These are phyloP conservation scores for Orbicella faveolata DNA, from an alignment of 64 coral and sea anemone genomes.

Conservation along the genomic window DNA sequence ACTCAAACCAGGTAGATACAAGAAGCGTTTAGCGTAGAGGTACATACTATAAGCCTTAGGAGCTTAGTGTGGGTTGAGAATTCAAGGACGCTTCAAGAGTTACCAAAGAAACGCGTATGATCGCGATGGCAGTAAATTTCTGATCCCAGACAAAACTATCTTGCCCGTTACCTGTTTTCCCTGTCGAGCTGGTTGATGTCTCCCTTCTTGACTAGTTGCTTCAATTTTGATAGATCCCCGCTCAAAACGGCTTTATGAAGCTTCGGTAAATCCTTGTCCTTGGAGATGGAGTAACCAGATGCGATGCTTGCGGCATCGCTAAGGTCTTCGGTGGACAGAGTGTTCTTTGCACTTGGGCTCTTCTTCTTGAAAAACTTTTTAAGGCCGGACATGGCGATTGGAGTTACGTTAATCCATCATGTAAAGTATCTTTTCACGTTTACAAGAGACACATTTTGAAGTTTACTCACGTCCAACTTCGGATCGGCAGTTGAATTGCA, in stretches of 20 bases:
- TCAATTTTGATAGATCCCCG: conserved; percentile 72
- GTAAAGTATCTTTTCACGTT: background rate
- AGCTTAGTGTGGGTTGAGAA: background rate
- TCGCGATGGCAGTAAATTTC: background rate
- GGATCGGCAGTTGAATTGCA: background rate
- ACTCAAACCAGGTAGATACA: no score
- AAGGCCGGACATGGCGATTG: conserved; percentile 61
- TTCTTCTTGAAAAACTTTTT: conserved; percentile 69
- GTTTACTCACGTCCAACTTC: background rate
- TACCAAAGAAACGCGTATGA: conserved; percentile 51
- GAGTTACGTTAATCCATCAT: background rate
- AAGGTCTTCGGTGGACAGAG: conserved; percentile 52
- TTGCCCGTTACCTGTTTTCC: conserved; percentile 82
- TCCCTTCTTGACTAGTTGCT: conserved; percentile 89
- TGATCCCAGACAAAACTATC: background rate
- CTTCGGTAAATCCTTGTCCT: conserved; percentile 98
- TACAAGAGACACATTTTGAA: background rate
- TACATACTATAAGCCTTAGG: no score
- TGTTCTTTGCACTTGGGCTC: conserved; percentile 29
- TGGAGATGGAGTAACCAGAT: conserved; percentile 83
- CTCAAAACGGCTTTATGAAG: conserved; percentile 98
- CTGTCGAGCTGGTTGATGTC: conserved; percentile 98
- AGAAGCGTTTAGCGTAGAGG: no score
- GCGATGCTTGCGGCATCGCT: conserved; percentile 41
- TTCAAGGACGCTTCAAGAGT: conserved; percentile 57